Evolutionary conservation across 2,888 invertebrate species (phyloP), one percentile per base, ranked within the genome.

Genomic region (Pristionchus mayeri): DNA sequence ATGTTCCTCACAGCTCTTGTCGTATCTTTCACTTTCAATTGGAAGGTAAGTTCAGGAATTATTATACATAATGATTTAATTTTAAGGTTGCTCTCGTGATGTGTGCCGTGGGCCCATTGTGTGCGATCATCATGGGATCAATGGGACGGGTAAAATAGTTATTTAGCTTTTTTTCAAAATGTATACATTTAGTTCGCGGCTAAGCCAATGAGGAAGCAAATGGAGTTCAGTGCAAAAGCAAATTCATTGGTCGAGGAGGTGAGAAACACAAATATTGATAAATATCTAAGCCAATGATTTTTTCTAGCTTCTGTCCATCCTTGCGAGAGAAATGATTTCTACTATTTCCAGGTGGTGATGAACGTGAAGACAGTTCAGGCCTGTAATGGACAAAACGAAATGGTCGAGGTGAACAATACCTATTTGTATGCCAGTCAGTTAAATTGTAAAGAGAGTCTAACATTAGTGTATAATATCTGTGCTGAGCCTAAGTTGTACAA

Each of bases 191-290:
- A 82, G 81, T 63, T 82, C 21, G 27, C 27, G 4, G 81, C 81
- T 6, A 60, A 63, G 11, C 81, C 81, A 37, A 60, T 82, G 63
- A 63, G 34, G 27, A 44, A 63, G 24, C 48, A 60, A 11, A 82
- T 82, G 81, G 63, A 82, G n/a, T 82, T 16, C 21, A 44, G 63
- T 63, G 60, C 63, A 2, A 82, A 63, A n/a, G 60, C 63, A 4
- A 34, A 48, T 30, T 82, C 81, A 24, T n/a, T 82, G 27, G 48
- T 82, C 4, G 81, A 82, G 48, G 81, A 82, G 48, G 81, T 82
- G n/a, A 27, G 27, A 18, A 24, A 24, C 2, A 21, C 18, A 2
- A 63, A 63, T 21, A 54, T 16, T 54, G 54, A 21, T 18, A 16
- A 54, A 16, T 4, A 4, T 4, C 54, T 54, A 4, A 16, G 54